Conservation (phyloP, 2,888 invertebrate species). For the Drosophila diplacantha region DNA sequence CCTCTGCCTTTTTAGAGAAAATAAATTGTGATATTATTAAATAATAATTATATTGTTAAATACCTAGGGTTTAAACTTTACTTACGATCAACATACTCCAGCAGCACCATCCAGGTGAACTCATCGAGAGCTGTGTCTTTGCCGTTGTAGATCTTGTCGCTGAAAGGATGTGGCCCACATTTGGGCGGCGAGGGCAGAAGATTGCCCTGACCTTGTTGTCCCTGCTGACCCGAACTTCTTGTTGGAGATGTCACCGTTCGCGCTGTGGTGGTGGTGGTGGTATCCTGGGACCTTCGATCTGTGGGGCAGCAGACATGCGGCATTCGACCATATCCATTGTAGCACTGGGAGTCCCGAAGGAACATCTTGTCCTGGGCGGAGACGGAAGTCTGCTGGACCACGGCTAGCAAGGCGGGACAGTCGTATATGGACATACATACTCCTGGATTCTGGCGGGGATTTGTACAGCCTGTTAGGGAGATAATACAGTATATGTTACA, state of each 20-base stretch:
- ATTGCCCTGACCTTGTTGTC: constrained; percentile 52
- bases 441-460: constrained; percentile 73
- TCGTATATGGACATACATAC: constrained; percentile 74
- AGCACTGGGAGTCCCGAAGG: constrained; percentile 69
- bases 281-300: constrained; percentile 53
- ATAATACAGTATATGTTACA: background rate
- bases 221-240: constrained; percentile 3
- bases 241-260: constrained; percentile 4
- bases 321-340: constrained; percentile 60
- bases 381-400: constrained; percentile 53
- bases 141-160: constrained; percentile 82
- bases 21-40: background rate
- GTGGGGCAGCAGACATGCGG: constrained; percentile 74
- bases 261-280: constrained; percentile 12
- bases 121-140: constrained; percentile 81
- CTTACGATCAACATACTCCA: constrained; percentile 83
- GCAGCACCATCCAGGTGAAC: constrained; percentile 84
- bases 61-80: constrained; percentile 18
- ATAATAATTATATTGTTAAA: too few relatives aligned
- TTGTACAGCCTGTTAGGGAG: constrained; percentile 79
- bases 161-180: constrained; percentile 72
- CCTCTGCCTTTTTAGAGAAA: constrained; percentile 46
- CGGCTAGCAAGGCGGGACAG: constrained; percentile 65
- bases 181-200: constrained; percentile 68
- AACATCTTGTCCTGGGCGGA: constrained; percentile 56